These are phyloP conservation scores for Synanthedon formicaeformis DNA, from an alignment of 2,888 invertebrate genomes.

Conservation along the genomic window DNA sequence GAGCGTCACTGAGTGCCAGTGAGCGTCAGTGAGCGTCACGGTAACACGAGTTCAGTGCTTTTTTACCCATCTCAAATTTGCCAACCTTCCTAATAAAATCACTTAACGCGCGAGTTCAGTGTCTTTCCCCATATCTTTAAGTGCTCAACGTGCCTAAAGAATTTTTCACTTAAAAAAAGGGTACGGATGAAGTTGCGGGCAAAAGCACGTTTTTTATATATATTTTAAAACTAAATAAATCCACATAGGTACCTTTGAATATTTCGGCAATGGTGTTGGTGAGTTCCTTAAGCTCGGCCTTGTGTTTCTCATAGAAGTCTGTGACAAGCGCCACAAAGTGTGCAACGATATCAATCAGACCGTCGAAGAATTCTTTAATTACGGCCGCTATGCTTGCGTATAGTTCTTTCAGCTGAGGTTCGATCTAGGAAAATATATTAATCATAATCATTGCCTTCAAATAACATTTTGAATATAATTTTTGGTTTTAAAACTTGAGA, in stretches of 20 bases:
- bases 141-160: too few species aligned
- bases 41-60: too few species aligned
- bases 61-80: too few species aligned
- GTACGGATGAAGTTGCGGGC: not conserved
- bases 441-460: too few species aligned
- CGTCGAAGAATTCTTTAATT: slow-evolving; percentile 44
- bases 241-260: slow-evolving; percentile 57
- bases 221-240: not conserved
- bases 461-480: too few species aligned
- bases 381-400: slow-evolving; percentile 40
- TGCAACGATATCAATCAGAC: slow-evolving; percentile 54
- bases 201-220: not conserved
- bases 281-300: slow-evolving; percentile 74
- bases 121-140: too few species aligned
- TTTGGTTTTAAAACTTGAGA: too few species aligned
- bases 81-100: too few species aligned
- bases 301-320: slow-evolving; percentile 73
- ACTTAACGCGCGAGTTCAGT: too few species aligned
- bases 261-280: slow-evolving; percentile 62
- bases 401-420: slow-evolving; percentile 42
- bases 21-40: too few species aligned
- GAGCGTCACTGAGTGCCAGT: too few species aligned
- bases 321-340: slow-evolving; percentile 63
- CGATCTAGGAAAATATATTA: slow-evolving; percentile 25
- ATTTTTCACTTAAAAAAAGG: too few species aligned